Conservation (phyloP, 37 sponge, comb jelly and placozoan species). For the Haliclona indistincta region DNA sequence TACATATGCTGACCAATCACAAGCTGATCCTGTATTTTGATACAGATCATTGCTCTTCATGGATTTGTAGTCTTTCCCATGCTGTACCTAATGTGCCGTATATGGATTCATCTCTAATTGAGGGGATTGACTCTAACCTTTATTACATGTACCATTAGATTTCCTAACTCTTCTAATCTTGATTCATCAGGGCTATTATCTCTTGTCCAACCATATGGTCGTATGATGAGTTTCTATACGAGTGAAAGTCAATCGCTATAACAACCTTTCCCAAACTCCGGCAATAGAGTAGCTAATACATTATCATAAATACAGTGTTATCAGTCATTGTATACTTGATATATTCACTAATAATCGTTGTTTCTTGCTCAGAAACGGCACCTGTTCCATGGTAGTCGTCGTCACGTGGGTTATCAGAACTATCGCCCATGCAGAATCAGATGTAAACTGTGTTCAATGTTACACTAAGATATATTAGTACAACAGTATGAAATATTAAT, state of each 20-base stretch:
- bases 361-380: no score
- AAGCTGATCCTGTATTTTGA: slow-evolving; percentile 45
- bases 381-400: no score
- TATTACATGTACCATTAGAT: slow-evolving; percentile 2
- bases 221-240: slow-evolving; percentile 66
- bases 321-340: not conserved
- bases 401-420: no score
- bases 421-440: no score
- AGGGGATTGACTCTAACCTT: not conserved
- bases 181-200: slow-evolving; percentile 50
- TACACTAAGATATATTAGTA: no score
- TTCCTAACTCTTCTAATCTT: slow-evolving; percentile 31
- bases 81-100: slow-evolving; percentile 12
- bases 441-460: no score
- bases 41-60: slow-evolving; percentile 43
- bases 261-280: no score
- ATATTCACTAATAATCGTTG: not conserved
- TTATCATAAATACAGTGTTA: not conserved
- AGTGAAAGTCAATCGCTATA: slow-evolving; percentile 79
- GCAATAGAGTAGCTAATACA: no score
- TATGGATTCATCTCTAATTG: not conserved
- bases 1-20: slow-evolving; percentile 66
- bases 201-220: slow-evolving; percentile 69
- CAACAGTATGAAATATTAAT: no score
- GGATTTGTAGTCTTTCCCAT: slow-evolving; percentile 26